Conservation (phyloP, 1,140 invertebrate species). For the Drosophila persimilis region DNA sequence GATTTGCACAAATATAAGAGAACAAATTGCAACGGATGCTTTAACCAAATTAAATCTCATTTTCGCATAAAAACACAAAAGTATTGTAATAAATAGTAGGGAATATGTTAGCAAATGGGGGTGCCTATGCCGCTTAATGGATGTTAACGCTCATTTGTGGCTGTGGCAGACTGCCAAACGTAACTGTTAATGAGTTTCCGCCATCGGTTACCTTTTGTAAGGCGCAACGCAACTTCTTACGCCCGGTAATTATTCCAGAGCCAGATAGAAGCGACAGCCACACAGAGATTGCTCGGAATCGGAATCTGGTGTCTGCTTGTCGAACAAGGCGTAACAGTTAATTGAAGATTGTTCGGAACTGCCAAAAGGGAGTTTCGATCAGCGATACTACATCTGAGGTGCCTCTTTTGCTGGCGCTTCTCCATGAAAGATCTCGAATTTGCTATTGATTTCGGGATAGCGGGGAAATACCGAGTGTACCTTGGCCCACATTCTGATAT, state of each 20-base stretch:
- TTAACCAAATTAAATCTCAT: slow-evolving; percentile 55
- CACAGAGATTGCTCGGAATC: slow-evolving; percentile 47
- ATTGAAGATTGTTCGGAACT: slow-evolving; percentile 68
- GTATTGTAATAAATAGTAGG: not conserved
- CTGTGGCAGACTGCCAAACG: slow-evolving; percentile 35
- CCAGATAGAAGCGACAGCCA: not conserved
- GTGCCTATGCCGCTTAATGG: not conserved
- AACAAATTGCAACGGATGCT: slow-evolving; percentile 40
- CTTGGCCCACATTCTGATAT: too few species aligned
- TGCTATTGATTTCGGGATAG: too few species aligned
- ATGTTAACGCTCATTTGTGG: slow-evolving; percentile 20
- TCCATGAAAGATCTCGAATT: too few species aligned
- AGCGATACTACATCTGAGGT: too few species aligned
- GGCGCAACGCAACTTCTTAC: slow-evolving; percentile 12
- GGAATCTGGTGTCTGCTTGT: slow-evolving; percentile 55
- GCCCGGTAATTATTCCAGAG: slow-evolving; percentile 1
- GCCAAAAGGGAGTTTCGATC: not conserved
- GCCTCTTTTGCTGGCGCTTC: too few species aligned
- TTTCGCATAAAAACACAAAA: slow-evolving; percentile 6
- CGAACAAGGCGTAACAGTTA: slow-evolving; percentile 63
- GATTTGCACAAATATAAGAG: slow-evolving; percentile 62
- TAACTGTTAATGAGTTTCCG: slow-evolving; percentile 60
- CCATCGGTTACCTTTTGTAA: slow-evolving; percentile 68
- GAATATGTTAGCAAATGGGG: too few species aligned
- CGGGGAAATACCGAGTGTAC: too few species aligned